phyloP scores from a whole-genome alignment of 2,888 invertebrate species.

The Dicyrtomina minuta region DNA sequence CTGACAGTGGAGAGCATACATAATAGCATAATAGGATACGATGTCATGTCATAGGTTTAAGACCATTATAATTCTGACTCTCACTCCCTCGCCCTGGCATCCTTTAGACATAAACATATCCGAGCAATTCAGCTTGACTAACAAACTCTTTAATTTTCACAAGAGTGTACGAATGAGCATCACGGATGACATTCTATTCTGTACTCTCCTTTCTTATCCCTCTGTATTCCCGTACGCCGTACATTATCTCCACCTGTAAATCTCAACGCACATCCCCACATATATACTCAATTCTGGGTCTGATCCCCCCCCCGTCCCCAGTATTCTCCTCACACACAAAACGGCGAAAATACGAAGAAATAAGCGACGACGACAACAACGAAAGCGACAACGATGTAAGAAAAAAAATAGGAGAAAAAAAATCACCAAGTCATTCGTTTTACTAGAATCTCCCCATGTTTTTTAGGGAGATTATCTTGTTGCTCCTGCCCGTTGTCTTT shows the following conservation, averaged over 20 bases:
- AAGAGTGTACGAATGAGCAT: conserved; percentile 18
- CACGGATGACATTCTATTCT: conserved; percentile 25
- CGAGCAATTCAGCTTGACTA: conserved; percentile 11
- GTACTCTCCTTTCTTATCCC: conserved; percentile 3
- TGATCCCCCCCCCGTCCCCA: too few relatives aligned
- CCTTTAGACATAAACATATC: too few relatives aligned
- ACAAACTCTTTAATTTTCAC: conserved; percentile 33
- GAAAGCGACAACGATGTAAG: neutral
- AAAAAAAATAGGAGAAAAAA: conserved; percentile 2
- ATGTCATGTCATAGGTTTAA: too few relatives aligned
- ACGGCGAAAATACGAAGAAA: neutral
- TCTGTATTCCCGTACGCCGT: neutral
- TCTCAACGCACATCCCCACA: neutral
- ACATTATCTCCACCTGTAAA: neutral
- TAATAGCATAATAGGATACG: too few relatives aligned
- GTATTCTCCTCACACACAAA: neutral
- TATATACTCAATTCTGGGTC: neutral
- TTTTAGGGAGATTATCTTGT: neutral
- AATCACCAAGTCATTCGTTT: conserved; percentile 28
- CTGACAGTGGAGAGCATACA: too few relatives aligned
- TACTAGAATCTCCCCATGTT: conserved; percentile 1
- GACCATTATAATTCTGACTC: neutral
- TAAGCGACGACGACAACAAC: neutral
- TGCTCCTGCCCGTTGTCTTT: neutral
- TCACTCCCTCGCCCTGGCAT: too few relatives aligned